Evolutionary conservation across 2,888 invertebrate genomes (phyloP).

Genomic region (Heliothis peltigera): DNA sequence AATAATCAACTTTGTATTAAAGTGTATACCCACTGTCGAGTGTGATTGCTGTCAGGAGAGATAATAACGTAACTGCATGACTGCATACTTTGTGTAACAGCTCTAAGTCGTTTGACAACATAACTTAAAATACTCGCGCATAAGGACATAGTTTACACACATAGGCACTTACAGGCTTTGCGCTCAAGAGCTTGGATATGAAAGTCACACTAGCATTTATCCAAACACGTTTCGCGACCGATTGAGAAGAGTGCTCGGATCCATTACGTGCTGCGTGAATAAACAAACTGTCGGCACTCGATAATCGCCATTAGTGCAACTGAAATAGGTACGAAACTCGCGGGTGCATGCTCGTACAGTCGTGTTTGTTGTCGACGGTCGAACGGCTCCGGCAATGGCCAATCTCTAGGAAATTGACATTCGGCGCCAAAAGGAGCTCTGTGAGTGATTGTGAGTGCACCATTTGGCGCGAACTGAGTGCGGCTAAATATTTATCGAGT

Average conservation of each 20-base stretch:
- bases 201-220: slow-evolving; percentile 85
- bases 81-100: slow-evolving; percentile 61
- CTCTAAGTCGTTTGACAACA: slow-evolving; percentile 60
- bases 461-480: slow-evolving; percentile 76
- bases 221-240: slow-evolving; percentile 84
- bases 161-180: slow-evolving; percentile 67
- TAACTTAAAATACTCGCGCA: slow-evolving; percentile 62
- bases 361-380: slow-evolving; percentile 73
- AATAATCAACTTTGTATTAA: slow-evolving; percentile 45
- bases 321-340: slow-evolving; percentile 50
- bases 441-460: slow-evolving; percentile 77
- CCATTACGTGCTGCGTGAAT: slow-evolving; percentile 82
- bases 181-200: slow-evolving; percentile 75
- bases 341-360: slow-evolving; percentile 23
- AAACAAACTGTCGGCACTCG: slow-evolving; percentile 74
- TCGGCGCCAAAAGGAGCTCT: slow-evolving; percentile 82
- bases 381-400: slow-evolving; percentile 72
- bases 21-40: slow-evolving; percentile 48
- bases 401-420: slow-evolving; percentile 85
- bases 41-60: slow-evolving; percentile 58
- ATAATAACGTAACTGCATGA: slow-evolving; percentile 64
- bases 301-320: slow-evolving; percentile 72
- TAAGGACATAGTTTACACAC: slow-evolving; percentile 67
- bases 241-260: slow-evolving; percentile 84
- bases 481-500: slow-evolving; percentile 80